Evolutionary conservation across 1,140 invertebrate species (phyloP), one percentile per base, ranked within the genome.

Genomic region (Drosophila tsacasi): DNA sequence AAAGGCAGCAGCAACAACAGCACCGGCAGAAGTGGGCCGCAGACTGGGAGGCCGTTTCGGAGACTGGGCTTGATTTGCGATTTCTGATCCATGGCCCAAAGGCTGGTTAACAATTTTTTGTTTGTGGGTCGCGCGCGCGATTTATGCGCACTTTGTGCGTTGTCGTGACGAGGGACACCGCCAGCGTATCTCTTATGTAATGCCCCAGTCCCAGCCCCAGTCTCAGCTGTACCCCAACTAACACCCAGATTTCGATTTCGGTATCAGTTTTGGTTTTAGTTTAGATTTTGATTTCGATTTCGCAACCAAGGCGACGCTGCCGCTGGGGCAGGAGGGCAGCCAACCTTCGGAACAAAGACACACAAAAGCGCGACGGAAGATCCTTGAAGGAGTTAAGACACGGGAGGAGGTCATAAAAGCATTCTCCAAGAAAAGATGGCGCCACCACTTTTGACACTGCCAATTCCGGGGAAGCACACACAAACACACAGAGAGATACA

Each of bases 91-190:
- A 57, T 57, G 54, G 54, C 54, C 54, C 54, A 57, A 60, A 60
- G 69, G 69, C 52, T 72, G 67, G 63, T 19, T 44, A 63, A 63
- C 58, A 42, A 35, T 72, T 71, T 47, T 72, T 58, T 47, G 52
- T 65, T 67, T 67, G 68, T 73, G 46, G 67, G 67, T 73, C 69
- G 69, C 37, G 25, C 35, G 39, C 8, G 21, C 68, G 71, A 73
- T 73, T 73, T 73, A 73, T 73, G 69, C 69, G 69, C 69, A 73
- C 69, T 73, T 52, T 73, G 71, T 73, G 68, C 71, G 71, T 74
- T 74, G 71, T 74, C 71, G 71, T 74, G 71, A 61, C 68, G 66
- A 67, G 63, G 66, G 35, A 68, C 35, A 46, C 65, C 35, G 35
- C 25, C 17, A 40, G 17, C 21, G 67, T 73, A n/a, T n/a, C 35